Conservation (phyloP, 1,140 invertebrate genomes). For the Mamestra configurata region DNA sequence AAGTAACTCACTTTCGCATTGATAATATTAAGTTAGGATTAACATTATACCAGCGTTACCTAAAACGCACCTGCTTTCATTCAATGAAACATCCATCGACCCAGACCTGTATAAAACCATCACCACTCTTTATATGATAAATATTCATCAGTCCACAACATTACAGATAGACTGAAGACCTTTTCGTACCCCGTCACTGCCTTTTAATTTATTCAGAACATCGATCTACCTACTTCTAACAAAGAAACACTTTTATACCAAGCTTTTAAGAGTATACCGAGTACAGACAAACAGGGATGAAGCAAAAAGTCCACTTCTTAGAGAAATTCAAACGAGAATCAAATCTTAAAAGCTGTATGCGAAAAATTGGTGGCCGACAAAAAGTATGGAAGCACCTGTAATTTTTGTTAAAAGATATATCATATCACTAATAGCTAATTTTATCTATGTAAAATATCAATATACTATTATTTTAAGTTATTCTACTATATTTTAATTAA, state of each 20-base stretch:
- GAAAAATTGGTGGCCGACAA: too few relatives aligned
- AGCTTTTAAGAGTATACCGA: neutral
- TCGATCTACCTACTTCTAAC: slow-evolving; percentile 24
- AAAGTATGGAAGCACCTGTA: too few relatives aligned
- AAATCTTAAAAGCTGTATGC: too few relatives aligned
- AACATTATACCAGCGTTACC: too few relatives aligned
- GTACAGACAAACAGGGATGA: neutral
- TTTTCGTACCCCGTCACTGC: slow-evolving; percentile 1
- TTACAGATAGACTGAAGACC: neutral
- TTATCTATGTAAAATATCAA: too few relatives aligned
- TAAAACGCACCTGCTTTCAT: neutral
- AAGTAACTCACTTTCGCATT: too few relatives aligned
- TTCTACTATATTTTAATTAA: too few relatives aligned
- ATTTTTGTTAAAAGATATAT: too few relatives aligned
- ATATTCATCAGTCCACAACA: slow-evolving; percentile 1
- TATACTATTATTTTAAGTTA: too few relatives aligned
- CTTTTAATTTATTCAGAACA: slow-evolving; percentile 34
- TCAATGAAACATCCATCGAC: neutral
- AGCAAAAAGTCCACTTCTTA: neutral
- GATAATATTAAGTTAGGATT: too few relatives aligned
- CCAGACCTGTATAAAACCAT: neutral
- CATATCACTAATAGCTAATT: too few relatives aligned
- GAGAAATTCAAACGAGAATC: neutral
- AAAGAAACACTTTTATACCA: slow-evolving; percentile 24
- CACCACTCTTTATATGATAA: neutral